Conservation (phyloP, 1,140 invertebrate genomes). For the Rhynchophorus ferrugineus region DNA sequence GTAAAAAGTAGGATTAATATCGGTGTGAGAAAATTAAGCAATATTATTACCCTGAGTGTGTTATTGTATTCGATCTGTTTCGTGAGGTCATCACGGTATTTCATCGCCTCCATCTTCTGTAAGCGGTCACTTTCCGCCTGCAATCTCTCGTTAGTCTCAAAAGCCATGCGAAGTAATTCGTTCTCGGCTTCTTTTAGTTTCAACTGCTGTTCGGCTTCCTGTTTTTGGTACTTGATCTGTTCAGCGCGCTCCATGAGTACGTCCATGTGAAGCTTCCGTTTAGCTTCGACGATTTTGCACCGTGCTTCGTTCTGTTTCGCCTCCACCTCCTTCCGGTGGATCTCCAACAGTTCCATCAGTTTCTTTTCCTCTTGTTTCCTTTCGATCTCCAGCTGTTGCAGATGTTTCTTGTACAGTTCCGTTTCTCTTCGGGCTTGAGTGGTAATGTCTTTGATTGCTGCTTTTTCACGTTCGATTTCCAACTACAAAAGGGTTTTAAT, state of each 20-base stretch:
- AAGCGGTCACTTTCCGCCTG: constrained; percentile 31
- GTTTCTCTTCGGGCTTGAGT: constrained; percentile 27
- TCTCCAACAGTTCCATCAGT: constrained; percentile 24
- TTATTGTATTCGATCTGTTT: constrained; percentile 38
- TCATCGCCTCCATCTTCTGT: constrained; percentile 17
- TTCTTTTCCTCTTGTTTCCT: constrained; percentile 31
- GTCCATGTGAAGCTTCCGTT: constrained; percentile 30
- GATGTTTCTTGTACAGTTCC: constrained; percentile 29
- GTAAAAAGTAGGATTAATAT: constrained; percentile 8
- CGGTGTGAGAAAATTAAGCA: not conserved
- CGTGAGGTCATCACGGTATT: constrained; percentile 34
- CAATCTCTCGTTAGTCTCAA: constrained; percentile 31
- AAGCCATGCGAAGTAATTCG: constrained; percentile 29
- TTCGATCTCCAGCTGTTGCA: constrained; percentile 29
- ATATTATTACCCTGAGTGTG: constrained; percentile 28
- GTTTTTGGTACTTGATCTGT: constrained; percentile 30
- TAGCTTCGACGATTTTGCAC: constrained; percentile 30
- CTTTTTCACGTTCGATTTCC: constrained; percentile 31
- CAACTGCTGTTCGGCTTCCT: constrained; percentile 31
- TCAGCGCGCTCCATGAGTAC: constrained; percentile 28
- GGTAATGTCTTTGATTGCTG: constrained; percentile 21
- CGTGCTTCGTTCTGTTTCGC: constrained; percentile 30
- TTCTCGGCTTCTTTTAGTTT: constrained; percentile 33
- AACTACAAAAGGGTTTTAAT: constrained; percentile 7
- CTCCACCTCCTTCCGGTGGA: constrained; percentile 26